phyloP scores from a whole-genome alignment of 2,888 invertebrate species.

The Oscheius sp. region DNA sequence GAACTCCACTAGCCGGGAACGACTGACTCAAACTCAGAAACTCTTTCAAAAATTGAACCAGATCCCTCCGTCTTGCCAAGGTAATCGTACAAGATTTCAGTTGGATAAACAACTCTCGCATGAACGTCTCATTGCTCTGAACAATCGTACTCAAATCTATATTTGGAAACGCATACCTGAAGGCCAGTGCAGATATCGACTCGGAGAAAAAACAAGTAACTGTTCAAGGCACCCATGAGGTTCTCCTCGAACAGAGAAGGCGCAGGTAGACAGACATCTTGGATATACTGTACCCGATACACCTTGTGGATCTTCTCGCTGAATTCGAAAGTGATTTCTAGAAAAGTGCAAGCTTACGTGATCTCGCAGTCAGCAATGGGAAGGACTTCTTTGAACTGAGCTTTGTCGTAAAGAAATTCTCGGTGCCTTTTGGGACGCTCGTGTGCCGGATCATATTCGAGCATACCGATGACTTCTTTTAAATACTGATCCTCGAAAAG shows the following conservation, averaged over 20 bases:
- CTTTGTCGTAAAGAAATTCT: slow-evolving; percentile 91
- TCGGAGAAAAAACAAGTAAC: slow-evolving; percentile 99
- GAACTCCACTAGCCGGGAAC: slow-evolving; percentile 95
- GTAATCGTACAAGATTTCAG: slow-evolving; percentile 89
- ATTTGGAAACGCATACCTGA: slow-evolving; percentile 75
- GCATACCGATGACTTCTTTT: slow-evolving; percentile 91
- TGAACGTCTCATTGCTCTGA: slow-evolving; percentile 95
- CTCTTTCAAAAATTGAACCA: slow-evolving; percentile 96
- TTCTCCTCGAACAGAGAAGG: slow-evolving; percentile 99
- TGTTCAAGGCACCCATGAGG: slow-evolving; percentile 93
- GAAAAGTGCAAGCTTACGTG: slow-evolving; percentile 74
- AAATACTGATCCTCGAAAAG: slow-evolving; percentile 49
- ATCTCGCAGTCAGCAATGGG: slow-evolving; percentile 94
- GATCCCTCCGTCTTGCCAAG: slow-evolving; percentile 87
- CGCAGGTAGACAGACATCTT: slow-evolving; percentile 96
- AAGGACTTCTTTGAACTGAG: slow-evolving; percentile 81
- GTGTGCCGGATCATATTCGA: slow-evolving; percentile 87
- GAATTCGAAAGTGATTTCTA: slow-evolving; percentile 14
- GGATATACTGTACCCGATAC: slow-evolving; percentile 97
- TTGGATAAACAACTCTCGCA: slow-evolving; percentile 92
- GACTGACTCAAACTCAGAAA: slow-evolving; percentile 99
- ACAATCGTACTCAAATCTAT: slow-evolving; percentile 6
- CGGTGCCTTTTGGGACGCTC: slow-evolving; percentile 82
- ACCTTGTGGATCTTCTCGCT: slow-evolving; percentile 97
- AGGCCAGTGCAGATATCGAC: slow-evolving; percentile 98